Conservation (phyloP, 2,888 invertebrate genomes). For the Nemurella pictetii region DNA sequence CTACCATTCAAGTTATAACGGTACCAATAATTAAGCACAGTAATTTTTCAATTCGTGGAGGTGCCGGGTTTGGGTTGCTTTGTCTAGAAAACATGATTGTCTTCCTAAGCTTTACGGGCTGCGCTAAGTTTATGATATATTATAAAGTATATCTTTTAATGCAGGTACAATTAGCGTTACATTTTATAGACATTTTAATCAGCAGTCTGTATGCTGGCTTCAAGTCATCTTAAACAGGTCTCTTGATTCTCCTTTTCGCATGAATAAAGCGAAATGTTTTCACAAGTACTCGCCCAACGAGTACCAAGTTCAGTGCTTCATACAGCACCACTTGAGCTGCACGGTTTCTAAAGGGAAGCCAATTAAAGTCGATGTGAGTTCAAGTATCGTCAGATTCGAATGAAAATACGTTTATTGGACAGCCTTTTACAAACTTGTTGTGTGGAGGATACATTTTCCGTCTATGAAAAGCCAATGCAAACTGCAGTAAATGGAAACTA, state of each 20-base stretch:
- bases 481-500: neutral
- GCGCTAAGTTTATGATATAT: too few species aligned
- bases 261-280: conserved; percentile 11
- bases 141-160: too few species aligned
- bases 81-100: too few species aligned
- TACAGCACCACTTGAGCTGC: neutral
- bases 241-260: neutral
- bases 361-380: neutral
- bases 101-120: too few species aligned
- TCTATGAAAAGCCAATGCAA: neutral
- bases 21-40: neutral
- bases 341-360: neutral
- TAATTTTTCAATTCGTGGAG: neutral
- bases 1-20: neutral
- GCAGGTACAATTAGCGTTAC: neutral
- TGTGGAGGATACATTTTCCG: neutral
- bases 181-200: neutral
- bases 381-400: neutral
- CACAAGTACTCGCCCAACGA: neutral
- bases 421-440: neutral
- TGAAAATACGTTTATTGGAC: neutral
- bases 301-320: neutral
- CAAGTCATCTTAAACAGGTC: neutral
- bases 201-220: neutral
- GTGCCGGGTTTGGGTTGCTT: neutral